Conservation (phyloP, 1,140 invertebrate species). For the Lethrus apterus region DNA sequence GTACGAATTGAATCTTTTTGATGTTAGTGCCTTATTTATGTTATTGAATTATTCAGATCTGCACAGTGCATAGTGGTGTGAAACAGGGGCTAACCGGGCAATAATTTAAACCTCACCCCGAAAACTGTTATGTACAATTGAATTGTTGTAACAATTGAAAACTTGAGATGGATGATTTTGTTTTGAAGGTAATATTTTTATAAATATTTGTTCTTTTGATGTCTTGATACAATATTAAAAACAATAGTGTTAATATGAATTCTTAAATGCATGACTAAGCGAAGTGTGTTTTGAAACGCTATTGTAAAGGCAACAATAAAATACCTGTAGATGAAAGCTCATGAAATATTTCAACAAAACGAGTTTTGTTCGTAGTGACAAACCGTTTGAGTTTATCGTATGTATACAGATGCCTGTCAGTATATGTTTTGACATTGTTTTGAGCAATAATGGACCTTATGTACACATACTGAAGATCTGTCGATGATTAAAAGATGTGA, state of each 20-base stretch:
- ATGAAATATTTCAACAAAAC: constrained; percentile 4
- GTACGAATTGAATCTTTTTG: constrained; percentile 32
- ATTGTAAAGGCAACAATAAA: constrained; percentile 3
- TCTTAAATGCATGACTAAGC: constrained; percentile 6
- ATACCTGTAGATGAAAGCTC: background rate
- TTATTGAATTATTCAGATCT: constrained; percentile 37
- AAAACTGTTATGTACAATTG: no score
- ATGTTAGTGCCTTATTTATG: constrained; percentile 36
- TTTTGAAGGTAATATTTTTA: no score
- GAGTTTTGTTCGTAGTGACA: background rate
- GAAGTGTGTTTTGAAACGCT: constrained; percentile 7
- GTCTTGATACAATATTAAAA: no score
- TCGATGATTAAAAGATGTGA: no score
- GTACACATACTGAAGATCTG: constrained; percentile 4
- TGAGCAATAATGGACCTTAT: constrained; percentile 6
- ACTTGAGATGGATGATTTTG: no score
- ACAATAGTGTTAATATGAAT: no score
- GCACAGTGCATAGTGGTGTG: constrained; percentile 31
- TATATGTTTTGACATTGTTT: constrained; percentile 10
- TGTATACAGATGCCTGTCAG: constrained; percentile 7
- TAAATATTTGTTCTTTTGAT: no score
- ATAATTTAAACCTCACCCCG: constrained; percentile 35
- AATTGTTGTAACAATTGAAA: no score
- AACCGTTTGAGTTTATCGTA: no score
- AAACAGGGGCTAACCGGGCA: constrained; percentile 34